Percentiles rank a stretch among this genome's conserved stretches.
Conservation (phyloP, 1,140 invertebrate genomes). For the Aphis craccivora region DNA sequence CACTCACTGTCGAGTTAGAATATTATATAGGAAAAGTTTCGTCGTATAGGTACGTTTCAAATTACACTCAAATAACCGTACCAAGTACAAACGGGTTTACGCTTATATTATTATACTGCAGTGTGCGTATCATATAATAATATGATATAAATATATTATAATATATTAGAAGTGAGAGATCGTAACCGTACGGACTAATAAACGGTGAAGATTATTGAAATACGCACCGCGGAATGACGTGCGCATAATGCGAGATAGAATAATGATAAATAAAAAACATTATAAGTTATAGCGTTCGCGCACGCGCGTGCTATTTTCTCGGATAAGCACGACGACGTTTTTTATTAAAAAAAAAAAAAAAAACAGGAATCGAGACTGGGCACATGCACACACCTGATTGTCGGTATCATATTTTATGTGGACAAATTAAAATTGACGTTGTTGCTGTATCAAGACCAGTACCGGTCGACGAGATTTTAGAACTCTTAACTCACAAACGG, state of each 20-base stretch:
- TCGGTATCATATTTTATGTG: background rate
- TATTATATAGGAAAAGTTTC: background rate
- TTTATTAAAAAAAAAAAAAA: background rate
- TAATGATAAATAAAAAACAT: background rate
- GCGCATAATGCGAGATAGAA: background rate
- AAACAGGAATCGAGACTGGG: background rate
- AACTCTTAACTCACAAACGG: background rate
- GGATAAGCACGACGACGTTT: background rate
- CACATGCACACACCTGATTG: background rate
- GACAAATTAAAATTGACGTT: background rate
- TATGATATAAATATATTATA: background rate
- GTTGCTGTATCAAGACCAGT: background rate
- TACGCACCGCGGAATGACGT: background rate
- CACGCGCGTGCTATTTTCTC: background rate
- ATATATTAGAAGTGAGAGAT: background rate
- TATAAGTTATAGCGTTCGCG: background rate
- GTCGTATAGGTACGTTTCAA: background rate
- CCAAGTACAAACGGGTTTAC: background rate
- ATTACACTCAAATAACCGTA: background rate
- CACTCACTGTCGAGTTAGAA: background rate
- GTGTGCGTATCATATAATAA: background rate
- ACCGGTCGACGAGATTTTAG: background rate
- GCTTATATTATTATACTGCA: background rate
- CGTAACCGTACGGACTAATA: background rate
- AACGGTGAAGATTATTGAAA: background rate